A percentile compares a stretch with the other conserved stretches of the same genome.
Conservation (phyloP, 2,113 vertebrate species). For the Gambusia affinis region DNA sequence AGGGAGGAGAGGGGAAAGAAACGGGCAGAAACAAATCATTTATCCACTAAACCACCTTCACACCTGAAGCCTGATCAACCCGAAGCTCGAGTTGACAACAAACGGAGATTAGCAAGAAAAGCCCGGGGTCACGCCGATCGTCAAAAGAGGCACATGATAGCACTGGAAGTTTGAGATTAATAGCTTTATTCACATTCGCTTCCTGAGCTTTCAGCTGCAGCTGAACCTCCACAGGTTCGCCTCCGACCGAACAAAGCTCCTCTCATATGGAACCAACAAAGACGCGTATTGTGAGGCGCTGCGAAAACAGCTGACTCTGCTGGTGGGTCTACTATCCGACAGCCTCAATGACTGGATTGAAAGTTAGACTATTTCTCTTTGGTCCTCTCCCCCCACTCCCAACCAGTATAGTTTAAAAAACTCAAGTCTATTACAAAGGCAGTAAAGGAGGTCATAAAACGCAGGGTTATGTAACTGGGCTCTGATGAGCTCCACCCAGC, state of each 20-base stretch:
- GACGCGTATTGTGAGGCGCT: constrained; percentile 63
- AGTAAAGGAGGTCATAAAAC: constrained; percentile 54
- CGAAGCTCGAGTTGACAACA: not conserved
- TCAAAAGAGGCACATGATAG: constrained; percentile 21
- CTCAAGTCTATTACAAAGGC: constrained; percentile 52
- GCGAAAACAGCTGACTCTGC: constrained; percentile 69
- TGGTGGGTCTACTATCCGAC: constrained; percentile 61
- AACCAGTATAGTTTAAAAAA: constrained; percentile 14
- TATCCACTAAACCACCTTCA: constrained; percentile 4
- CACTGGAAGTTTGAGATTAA: constrained; percentile 31
- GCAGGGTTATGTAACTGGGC: constrained; percentile 67
- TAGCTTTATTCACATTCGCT: constrained; percentile 40
- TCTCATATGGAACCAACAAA: constrained; percentile 69
- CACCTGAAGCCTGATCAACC: constrained; percentile 12
- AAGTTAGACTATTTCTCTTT: constrained; percentile 50
- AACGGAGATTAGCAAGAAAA: constrained; percentile 19
- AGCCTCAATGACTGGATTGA: constrained; percentile 43
- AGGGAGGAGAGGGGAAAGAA: constrained; percentile 1
- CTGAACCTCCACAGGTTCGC: constrained; percentile 52
- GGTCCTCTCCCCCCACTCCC: not conserved
- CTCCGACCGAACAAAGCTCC: constrained; percentile 60
- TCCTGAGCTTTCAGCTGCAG: constrained; percentile 14
- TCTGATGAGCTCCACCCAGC: constrained; percentile 71
- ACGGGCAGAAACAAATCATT: not conserved
- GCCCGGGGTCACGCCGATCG: not conserved